Evolutionary conservation across 2,888 invertebrate species (phyloP), one percentile per base, ranked within the genome.

Genomic region (Nineta flava): DNA sequence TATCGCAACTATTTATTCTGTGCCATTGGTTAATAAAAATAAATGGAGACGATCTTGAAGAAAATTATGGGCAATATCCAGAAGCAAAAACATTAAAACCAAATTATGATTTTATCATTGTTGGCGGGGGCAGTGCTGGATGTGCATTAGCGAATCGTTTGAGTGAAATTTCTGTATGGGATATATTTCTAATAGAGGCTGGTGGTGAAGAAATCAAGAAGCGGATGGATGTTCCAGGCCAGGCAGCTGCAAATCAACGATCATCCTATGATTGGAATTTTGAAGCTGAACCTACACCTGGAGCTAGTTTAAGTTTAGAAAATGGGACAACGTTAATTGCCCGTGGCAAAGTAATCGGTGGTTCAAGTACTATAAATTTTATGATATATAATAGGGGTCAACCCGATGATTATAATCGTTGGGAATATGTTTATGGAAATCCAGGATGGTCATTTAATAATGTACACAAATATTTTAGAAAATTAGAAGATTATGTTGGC

Each of bases 361-460:
- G 91, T 2, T 81, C 81, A 7, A 83, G 83, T 54, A 79, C 83
- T 0, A 68, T 88, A 9, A 90, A 90, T 61, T 81, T 80, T 57
- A 87, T 91, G 87, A 78, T 83, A 57, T 86, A 83, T 58, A 83
- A 82, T 0, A 68, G 85, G 53, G 87, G 84, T 10, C 73, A 79
- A 56, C 71, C 73, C 1, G 65, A 70, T 4, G 88, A 91, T 60
- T 91, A 83, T 61, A 81, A 90, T 58, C 66, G 71, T 4, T 91
- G 91, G 91, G 76, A 76, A n/a, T 68, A 68, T 1, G 61, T 78
- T 58, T 26, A 26, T 6, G 87, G 84, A 1, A 83, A 84, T 61
- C 64, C 72, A 0, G 84, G 83, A 1, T 87, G 87, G 87, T 75
- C 79, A 46, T 86, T 76, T 70, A 66, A 76, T 19, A 75, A 83